Conservation (phyloP, 2,113 vertebrate species). For the Phaethon lepturus region DNA sequence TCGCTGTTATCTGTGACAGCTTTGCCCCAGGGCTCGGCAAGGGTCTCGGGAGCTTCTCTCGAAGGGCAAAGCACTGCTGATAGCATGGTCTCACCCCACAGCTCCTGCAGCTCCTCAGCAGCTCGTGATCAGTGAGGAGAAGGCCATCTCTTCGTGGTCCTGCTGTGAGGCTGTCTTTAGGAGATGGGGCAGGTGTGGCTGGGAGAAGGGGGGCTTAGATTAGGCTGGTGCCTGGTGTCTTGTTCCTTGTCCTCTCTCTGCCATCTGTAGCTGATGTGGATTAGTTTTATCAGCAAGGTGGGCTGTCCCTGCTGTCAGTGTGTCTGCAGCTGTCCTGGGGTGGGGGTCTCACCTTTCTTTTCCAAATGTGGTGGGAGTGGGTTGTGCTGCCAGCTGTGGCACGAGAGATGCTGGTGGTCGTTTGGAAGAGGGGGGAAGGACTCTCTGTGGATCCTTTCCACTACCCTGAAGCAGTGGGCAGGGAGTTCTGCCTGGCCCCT, state of each 20-base stretch:
- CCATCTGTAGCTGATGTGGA: not conserved
- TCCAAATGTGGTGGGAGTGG: not conserved
- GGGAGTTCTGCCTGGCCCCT: too few relatives aligned
- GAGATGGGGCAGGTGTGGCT: not conserved
- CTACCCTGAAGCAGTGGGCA: fast-evolving
- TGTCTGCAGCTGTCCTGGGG: not conserved
- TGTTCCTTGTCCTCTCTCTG: not conserved
- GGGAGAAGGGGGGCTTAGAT: not conserved
- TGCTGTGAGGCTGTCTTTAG: not conserved
- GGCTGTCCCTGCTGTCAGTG: fast-evolving
- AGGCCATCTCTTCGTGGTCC: fast-evolving
- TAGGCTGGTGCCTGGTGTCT: not conserved
- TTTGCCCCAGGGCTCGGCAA: not conserved
- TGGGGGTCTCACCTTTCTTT: not conserved
- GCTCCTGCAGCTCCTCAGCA: not conserved
- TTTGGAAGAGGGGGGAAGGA: not conserved
- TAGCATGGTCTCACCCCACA: not conserved
- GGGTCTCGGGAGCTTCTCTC: not conserved
- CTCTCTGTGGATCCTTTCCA: fast-evolving
- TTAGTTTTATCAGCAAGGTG: not conserved
- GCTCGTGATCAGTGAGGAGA: not conserved
- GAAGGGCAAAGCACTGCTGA: not conserved
- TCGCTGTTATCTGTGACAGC: not conserved
- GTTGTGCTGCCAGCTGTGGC: not conserved
- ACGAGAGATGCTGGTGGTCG: not conserved